Evolutionary conservation across 2,797 vertebrate species (phyloP).

Genomic region (Spizella passerina): DNA sequence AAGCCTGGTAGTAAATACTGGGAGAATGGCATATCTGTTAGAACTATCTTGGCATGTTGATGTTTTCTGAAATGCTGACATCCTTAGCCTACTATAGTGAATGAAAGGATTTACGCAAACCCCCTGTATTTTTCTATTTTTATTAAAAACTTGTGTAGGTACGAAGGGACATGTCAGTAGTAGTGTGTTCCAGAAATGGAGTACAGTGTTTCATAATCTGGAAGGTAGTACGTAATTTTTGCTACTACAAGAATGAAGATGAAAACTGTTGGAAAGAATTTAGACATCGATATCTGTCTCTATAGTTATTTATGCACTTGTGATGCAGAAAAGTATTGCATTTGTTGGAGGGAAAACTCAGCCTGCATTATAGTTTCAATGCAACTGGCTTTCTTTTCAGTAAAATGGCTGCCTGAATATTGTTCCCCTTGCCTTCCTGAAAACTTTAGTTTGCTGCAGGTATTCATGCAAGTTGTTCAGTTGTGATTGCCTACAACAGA

Average conservation of each 20-base stretch:
- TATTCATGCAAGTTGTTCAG: background rate
- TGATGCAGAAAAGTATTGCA: background rate
- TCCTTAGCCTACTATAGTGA: background rate
- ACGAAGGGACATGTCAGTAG: background rate
- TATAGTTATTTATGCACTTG: background rate
- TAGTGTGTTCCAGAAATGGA: background rate
- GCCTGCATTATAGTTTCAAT: background rate
- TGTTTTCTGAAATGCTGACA: constrained; percentile 30
- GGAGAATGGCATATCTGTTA: constrained; percentile 4
- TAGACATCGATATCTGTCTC: background rate
- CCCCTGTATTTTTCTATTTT: background rate
- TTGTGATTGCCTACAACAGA: background rate
- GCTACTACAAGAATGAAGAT: background rate
- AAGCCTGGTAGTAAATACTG: constrained; percentile 49
- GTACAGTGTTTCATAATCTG: background rate
- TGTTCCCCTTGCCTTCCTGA: background rate
- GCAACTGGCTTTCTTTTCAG: background rate
- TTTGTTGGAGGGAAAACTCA: background rate
- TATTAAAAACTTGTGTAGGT: background rate
- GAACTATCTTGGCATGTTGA: background rate
- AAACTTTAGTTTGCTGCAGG: background rate
- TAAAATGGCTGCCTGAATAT: background rate
- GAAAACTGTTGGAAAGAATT: background rate
- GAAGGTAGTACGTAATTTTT: background rate
- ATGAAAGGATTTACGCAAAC: background rate